Conservation (phyloP, 2,797 vertebrate species). For the Enteromius viviparus region DNA sequence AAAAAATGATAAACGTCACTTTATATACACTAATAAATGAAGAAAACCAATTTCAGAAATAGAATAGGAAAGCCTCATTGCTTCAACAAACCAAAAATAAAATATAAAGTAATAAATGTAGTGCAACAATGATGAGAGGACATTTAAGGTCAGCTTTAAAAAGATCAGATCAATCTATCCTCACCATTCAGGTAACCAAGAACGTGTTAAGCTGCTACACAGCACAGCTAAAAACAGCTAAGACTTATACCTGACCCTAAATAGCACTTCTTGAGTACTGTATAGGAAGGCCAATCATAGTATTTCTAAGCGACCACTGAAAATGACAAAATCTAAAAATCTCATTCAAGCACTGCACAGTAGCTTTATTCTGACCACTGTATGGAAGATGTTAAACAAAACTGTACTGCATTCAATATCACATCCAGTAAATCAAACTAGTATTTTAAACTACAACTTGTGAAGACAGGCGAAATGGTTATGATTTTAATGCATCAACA, state of each 20-base stretch:
- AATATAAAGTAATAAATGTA: neutral
- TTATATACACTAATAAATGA: no score
- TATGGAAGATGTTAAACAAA: neutral
- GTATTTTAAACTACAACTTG: neutral
- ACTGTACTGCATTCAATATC: neutral
- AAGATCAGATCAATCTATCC: constrained; percentile 24
- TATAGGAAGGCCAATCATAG: neutral
- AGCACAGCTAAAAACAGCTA: constrained; percentile 30
- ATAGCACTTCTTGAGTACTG: no score
- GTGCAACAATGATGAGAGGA: neutral
- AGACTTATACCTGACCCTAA: neutral
- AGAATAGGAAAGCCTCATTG: neutral
- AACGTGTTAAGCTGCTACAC: constrained; percentile 11
- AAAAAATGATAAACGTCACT: neutral
- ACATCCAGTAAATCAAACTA: neutral
- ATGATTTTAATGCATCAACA: neutral
- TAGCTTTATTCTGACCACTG: neutral
- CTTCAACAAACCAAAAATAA: neutral
- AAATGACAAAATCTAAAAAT: neutral
- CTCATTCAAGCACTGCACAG: neutral
- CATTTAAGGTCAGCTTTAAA: neutral
- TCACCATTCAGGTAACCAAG: neutral
- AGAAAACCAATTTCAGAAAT: neutral
- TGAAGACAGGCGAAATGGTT: neutral
- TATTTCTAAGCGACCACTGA: neutral